phyloP scores from a whole-genome alignment of 2,888 invertebrate genomes.

The Anodontia alba region DNA sequence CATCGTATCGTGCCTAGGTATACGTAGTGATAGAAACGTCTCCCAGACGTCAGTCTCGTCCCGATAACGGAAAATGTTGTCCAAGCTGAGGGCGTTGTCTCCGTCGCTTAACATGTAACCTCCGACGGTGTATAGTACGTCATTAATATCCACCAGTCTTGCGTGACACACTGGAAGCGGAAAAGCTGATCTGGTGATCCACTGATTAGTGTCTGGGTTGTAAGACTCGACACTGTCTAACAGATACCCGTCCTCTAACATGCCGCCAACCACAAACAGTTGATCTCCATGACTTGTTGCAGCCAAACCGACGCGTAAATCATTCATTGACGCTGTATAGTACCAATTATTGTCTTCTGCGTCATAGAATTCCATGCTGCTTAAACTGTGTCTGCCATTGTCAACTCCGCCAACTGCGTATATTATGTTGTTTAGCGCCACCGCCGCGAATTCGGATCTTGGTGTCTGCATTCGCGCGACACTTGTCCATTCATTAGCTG shows the following conservation, averaged over 20 bases:
- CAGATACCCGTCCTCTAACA: slow-evolving; percentile 56
- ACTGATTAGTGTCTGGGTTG: slow-evolving; percentile 69
- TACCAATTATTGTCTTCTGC: slow-evolving; percentile 66
- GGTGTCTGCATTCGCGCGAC: slow-evolving; percentile 60
- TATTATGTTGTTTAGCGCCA: slow-evolving; percentile 61
- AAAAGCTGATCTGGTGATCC: slow-evolving; percentile 38
- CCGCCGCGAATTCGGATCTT: slow-evolving; percentile 70
- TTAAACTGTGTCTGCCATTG: slow-evolving; percentile 63
- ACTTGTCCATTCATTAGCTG: slow-evolving; percentile 56
- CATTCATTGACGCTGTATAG: slow-evolving; percentile 59
- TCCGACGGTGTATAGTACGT: slow-evolving; percentile 70
- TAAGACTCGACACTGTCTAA: slow-evolving; percentile 75
- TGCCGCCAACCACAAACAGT: slow-evolving; percentile 75
- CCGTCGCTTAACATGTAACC: slow-evolving; percentile 66
- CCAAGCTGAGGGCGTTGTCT: slow-evolving; percentile 55
- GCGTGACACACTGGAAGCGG: slow-evolving; percentile 71
- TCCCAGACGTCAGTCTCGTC: slow-evolving; percentile 69
- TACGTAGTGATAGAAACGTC: slow-evolving; percentile 45
- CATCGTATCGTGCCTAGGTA: slow-evolving; percentile 69
- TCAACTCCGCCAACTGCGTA: slow-evolving; percentile 76
- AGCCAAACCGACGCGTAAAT: slow-evolving; percentile 68
- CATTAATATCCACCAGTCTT: slow-evolving; percentile 63
- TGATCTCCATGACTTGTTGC: slow-evolving; percentile 63
- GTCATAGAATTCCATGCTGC: slow-evolving; percentile 73
- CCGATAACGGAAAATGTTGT: slow-evolving; percentile 69